phyloP scores from a whole-genome alignment of 2,113 vertebrate genomes.

The Onychostoma macrolepis region DNA sequence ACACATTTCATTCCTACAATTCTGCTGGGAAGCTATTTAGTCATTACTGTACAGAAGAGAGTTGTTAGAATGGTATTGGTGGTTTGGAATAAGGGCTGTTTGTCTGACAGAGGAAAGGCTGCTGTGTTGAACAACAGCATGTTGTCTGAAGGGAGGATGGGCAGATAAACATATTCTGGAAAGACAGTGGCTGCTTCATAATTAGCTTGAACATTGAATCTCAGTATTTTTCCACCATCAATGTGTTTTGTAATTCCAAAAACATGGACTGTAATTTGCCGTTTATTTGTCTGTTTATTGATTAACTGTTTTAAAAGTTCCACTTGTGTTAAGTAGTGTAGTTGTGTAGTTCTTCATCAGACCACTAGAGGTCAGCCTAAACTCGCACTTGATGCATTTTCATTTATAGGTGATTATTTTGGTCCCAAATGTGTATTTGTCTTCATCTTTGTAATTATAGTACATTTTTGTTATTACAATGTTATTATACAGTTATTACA shows the following conservation, averaged over 20 bases:
- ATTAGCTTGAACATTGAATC: background rate
- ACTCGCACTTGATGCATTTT: background rate
- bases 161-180: background rate
- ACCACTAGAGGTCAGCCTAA: conserved; percentile 66
- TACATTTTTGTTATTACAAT: background rate
- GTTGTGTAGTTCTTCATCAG: conserved; percentile 22
- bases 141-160: conserved; percentile 9
- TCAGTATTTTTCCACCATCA: background rate
- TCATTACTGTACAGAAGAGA: background rate
- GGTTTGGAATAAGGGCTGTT: background rate
- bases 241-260: background rate
- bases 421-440: background rate
- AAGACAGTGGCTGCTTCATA: background rate
- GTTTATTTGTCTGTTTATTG: background rate
- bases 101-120: background rate
- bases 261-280: background rate
- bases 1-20: background rate
- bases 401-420: background rate
- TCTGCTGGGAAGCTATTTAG: background rate
- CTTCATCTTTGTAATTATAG: background rate
- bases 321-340: conserved; percentile 6
- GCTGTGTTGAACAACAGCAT: background rate
- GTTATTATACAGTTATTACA: conserved; percentile 8
- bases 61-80: background rate
- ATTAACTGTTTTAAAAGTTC: background rate